Conservation (phyloP, 1,140 invertebrate genomes). For the Glossosoma conforme region DNA sequence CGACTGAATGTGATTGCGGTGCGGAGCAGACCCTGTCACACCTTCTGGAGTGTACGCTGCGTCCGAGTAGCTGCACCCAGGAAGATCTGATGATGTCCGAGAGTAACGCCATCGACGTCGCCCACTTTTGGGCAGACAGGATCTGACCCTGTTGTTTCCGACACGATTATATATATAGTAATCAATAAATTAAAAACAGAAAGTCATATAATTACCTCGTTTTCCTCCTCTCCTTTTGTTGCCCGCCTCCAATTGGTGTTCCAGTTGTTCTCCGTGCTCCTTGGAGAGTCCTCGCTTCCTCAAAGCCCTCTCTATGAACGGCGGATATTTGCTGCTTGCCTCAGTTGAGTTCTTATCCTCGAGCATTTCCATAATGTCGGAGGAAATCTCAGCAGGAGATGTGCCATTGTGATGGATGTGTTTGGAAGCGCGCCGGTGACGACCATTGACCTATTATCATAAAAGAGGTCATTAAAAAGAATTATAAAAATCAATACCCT, state of each 20-base stretch:
- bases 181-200: neutral
- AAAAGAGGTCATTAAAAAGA: no score
- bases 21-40: no score
- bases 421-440: slow-evolving; percentile 40
- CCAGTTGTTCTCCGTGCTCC: slow-evolving; percentile 39
- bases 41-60: no score
- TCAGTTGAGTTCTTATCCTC: slow-evolving; percentile 24
- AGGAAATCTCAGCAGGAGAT: slow-evolving; percentile 14
- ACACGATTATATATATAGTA: no score
- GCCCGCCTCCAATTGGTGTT: slow-evolving; percentile 46
- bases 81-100: no score
- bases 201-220: slow-evolving; percentile 12
- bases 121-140: no score
- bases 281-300: slow-evolving; percentile 19
- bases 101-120: no score
- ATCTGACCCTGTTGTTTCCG: no score
- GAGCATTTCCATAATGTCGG: slow-evolving; percentile 20
- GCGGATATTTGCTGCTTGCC: slow-evolving; percentile 29
- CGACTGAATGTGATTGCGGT: no score
- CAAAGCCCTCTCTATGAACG: slow-evolving; percentile 31
- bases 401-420: slow-evolving; percentile 22
- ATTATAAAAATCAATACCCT: no score
- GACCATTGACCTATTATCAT: slow-evolving; percentile 43
- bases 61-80: no score
- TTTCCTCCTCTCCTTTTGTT: slow-evolving; percentile 42